A percentile compares a stretch with the other conserved stretches of the same genome.
Conservation (phyloP, 2,797 vertebrate species). For the Sylvia borin region DNA sequence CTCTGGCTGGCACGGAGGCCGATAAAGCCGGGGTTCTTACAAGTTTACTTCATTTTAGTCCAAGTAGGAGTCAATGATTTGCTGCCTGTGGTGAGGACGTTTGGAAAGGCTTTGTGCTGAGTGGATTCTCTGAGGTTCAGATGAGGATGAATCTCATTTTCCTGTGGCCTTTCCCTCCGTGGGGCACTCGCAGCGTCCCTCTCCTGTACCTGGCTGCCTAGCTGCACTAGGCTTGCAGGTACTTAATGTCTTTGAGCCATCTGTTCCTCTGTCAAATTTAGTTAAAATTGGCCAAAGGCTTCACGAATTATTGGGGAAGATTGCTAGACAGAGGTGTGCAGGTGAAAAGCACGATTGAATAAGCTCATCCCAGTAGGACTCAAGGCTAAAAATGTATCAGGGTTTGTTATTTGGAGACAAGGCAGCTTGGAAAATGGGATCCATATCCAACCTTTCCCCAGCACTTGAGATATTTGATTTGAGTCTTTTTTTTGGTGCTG, state of each 20-base stretch:
- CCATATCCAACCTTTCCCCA: background rate
- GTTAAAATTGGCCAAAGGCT: conserved; percentile 64
- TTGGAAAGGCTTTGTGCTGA: conserved; percentile 15
- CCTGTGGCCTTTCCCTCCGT: conserved; percentile 18
- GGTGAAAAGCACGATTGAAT: background rate
- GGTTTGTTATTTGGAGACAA: background rate
- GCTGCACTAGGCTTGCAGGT: conserved; percentile 39
- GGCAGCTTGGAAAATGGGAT: background rate
- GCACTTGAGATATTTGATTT: rapidly evolving
- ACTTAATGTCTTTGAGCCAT: conserved; percentile 68
- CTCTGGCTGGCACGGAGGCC: background rate
- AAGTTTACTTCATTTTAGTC: conserved; percentile 42
- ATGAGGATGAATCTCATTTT: conserved; percentile 53
- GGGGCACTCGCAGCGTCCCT: conserved; percentile 15
- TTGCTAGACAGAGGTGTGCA: conserved; percentile 20
- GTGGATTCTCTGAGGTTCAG: conserved; percentile 14
- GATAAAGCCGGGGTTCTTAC: background rate
- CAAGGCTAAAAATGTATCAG: conserved; percentile 2
- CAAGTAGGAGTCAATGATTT: conserved; percentile 47
- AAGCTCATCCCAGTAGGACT: conserved; percentile 16
- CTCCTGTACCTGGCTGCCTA: conserved; percentile 57
- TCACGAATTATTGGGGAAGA: conserved; percentile 43
- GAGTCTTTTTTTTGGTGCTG: background rate
- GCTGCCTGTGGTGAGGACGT: background rate
- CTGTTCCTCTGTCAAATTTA: conserved; percentile 66